These are phyloP conservation scores for Gobio gobio DNA, from an alignment of 2,113 vertebrate genomes.

Conservation along the genomic window DNA sequence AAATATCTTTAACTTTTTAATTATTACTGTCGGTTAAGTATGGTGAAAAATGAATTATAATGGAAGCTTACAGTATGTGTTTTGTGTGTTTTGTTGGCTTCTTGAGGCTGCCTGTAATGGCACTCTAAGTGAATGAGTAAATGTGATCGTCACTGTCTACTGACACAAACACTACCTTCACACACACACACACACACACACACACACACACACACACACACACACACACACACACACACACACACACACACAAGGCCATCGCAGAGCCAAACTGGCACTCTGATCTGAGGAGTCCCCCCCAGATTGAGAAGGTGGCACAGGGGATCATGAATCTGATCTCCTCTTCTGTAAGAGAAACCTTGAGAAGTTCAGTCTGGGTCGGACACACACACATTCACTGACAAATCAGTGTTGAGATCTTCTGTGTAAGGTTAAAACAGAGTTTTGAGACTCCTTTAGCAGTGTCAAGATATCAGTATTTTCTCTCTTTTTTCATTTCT, in stretches of 20 bases:
- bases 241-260: neutral
- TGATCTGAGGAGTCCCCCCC: conserved; percentile 42
- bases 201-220: conserved; percentile 34
- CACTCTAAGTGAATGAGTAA: conserved; percentile 49
- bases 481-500: conserved; percentile 23
- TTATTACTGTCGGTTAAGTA: neutral
- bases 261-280: conserved; percentile 29
- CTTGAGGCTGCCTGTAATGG: conserved; percentile 16
- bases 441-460: neutral
- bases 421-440: conserved; percentile 25
- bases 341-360: conserved; percentile 44
- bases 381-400: neutral
- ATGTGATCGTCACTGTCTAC: conserved; percentile 41
- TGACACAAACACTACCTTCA: conserved; percentile 44
- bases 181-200: conserved; percentile 28
- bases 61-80: neutral
- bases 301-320: conserved; percentile 30
- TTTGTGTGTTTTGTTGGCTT: conserved; percentile 24
- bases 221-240: conserved; percentile 22
- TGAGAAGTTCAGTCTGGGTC: conserved; percentile 28
- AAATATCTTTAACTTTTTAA: too few species aligned
- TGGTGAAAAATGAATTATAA: neutral
- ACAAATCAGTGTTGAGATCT: conserved; percentile 29
- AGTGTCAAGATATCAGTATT: conserved; percentile 5
- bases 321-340: conserved; percentile 54